These are phyloP conservation scores for Cyclargus thomasi DNA, from an alignment of 1,140 invertebrate genomes.

Conservation along the genomic window DNA sequence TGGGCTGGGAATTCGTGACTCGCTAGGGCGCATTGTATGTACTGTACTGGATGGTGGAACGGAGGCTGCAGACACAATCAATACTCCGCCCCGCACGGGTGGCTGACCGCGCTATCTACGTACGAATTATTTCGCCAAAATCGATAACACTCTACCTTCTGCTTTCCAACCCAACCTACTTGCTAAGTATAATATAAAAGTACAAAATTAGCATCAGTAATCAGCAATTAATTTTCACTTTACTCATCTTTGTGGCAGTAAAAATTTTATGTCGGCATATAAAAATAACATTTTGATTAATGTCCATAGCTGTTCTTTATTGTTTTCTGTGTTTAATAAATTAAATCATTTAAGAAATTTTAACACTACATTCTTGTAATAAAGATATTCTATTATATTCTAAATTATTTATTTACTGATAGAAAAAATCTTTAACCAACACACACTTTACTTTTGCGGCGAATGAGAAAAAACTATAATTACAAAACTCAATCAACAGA, in stretches of 20 bases:
- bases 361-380: too few relatives aligned
- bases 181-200: background rate
- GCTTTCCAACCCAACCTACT: background rate
- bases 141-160: background rate
- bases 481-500: background rate
- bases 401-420: background rate
- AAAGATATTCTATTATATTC: too few relatives aligned
- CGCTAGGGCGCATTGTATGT: conserved; percentile 36
- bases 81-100: conserved; percentile 42
- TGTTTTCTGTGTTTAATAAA: too few relatives aligned
- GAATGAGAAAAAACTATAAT: background rate
- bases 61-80: conserved; percentile 60
- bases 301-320: too few relatives aligned
- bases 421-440: background rate
- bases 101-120: conserved; percentile 43
- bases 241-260: background rate
- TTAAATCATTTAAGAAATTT: too few relatives aligned
- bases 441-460: background rate
- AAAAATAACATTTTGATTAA: background rate
- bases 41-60: conserved; percentile 34
- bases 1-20: conserved; percentile 50
- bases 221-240: background rate
- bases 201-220: background rate
- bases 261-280: background rate
- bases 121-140: conserved; percentile 25